These are phyloP conservation scores for Villa cingulata DNA, from an alignment of 2,888 invertebrate species.

Conservation along the genomic window DNA sequence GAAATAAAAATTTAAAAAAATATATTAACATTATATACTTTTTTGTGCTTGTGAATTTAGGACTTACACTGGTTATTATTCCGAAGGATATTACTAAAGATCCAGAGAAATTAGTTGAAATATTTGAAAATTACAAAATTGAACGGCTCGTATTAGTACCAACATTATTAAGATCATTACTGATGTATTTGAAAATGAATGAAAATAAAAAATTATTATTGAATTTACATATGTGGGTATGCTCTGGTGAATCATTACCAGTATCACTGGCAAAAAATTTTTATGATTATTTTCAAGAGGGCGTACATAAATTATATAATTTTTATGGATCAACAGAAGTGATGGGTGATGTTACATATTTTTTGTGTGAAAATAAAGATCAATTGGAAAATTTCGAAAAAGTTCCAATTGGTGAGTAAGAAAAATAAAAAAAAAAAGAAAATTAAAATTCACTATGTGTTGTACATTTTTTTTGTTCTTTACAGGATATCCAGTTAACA, in stretches of 20 bases:
- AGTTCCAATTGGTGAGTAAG: conserved; percentile 67
- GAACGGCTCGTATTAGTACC: conserved; percentile 75
- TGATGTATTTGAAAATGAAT: conserved; percentile 56
- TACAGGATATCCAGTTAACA: conserved; percentile 60
- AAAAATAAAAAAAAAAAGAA: no score
- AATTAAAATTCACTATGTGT: neutral
- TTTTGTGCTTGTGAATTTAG: conserved; percentile 14
- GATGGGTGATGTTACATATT: conserved; percentile 80
- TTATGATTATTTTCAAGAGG: conserved; percentile 56
- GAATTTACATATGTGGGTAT: conserved; percentile 63
- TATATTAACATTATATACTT: neutral
- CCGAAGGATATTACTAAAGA: conserved; percentile 60
- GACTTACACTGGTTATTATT: conserved; percentile 54
- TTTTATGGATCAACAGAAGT: conserved; percentile 87
- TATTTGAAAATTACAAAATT: conserved; percentile 59
- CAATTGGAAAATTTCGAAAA: conserved; percentile 51
- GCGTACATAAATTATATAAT: conserved; percentile 57
- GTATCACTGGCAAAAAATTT: conserved; percentile 59
- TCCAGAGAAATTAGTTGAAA: conserved; percentile 56
- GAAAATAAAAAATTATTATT: conserved; percentile 43
- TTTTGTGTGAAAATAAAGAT: conserved; percentile 45
- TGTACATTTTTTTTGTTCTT: conserved; percentile 6
- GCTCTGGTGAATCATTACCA: conserved; percentile 72
- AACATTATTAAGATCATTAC: conserved; percentile 61
- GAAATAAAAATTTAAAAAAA: no score